Base-by-base conservation (phyloP, 2,797 vertebrate species). In the Microctenopoma steveboyesi region DNA sequence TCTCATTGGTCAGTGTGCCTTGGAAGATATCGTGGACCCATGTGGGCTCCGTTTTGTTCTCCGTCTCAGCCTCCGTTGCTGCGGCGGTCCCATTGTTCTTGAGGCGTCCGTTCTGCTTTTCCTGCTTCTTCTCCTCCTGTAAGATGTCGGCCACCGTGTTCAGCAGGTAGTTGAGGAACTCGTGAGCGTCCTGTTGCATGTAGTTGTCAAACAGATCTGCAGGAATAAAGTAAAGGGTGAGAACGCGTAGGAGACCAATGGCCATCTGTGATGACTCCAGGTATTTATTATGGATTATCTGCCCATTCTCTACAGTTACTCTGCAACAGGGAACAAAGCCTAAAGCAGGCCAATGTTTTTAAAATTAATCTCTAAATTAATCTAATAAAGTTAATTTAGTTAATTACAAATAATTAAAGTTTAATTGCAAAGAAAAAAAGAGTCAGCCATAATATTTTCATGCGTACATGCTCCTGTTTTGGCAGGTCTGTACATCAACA, bases 11-110 rank as follows among this genome's bases (percentile, higher is more conserved):
- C 92, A 99, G 93, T 1, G 97, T 99, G 88, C 97, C 97, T 90
- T 99, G 97, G 94, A 99, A 99, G 92, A 99, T 99, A 74, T 98
- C 97, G 13, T 99, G 97, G 80, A 99, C 97, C 97, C 97, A 99
- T 16, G 96, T 98, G 88, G 96, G 95, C 81, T 99, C 97, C 0
- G 93, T 70, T 83, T 95, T 96, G 91, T 94, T 96, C 87, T 98
- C 96, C 0, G 80, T 27, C 81, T 93, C 92, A 0, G 76, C 51
- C 40, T 95, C 94, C 0, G 92, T 66, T 72, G 95, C 87, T 15
- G 95, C 91, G 64, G 93, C 84, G 37, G 95, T 95, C 83, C 96
- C 96, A 74, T 96, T 97, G 76, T 96, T 98, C 92, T 97, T 98
- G 69, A 97, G 89, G 49, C 97, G 96, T 4, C 97, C 97, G 2